These are phyloP conservation scores for Acanthosepion lycidas DNA, from an alignment of 2,888 invertebrate species.

Conservation along the genomic window DNA sequence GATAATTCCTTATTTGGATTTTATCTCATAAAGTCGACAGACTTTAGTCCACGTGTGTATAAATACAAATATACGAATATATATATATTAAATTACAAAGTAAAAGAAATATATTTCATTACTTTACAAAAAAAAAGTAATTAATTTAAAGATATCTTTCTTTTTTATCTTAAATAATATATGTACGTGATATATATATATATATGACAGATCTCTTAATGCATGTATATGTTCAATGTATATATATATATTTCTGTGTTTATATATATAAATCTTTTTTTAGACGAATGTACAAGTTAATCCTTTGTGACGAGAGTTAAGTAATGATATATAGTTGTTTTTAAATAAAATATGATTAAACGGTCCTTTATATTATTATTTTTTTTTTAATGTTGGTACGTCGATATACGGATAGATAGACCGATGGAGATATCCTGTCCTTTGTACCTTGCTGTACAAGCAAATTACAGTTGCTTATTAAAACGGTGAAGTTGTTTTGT, in stretches of 20 bases:
- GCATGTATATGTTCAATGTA: neutral
- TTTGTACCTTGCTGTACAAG: neutral
- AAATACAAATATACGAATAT: neutral
- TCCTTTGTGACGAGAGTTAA: neutral
- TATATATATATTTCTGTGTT: neutral
- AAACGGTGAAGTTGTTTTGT: neutral
- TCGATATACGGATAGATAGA: neutral
- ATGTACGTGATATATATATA: no score
- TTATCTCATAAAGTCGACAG: neutral
- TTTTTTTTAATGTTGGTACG: neutral
- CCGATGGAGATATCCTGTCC: neutral
- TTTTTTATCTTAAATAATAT: neutral
- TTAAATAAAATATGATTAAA: neutral
- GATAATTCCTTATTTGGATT: neutral
- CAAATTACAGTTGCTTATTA: neutral
- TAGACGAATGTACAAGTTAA: neutral
- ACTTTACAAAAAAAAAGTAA: neutral
- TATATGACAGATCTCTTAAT: neutral
- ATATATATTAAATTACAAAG: neutral
- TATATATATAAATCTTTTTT: neutral
- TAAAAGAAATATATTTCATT: neutral
- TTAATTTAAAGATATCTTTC: neutral
- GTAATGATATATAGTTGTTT: neutral
- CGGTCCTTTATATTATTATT: neutral
- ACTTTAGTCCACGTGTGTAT: neutral